Percentiles rank a stretch among this genome's conserved stretches.
Conservation (phyloP, 53 echinoderm and acorn worm species). For the Holothuria scabra region DNA sequence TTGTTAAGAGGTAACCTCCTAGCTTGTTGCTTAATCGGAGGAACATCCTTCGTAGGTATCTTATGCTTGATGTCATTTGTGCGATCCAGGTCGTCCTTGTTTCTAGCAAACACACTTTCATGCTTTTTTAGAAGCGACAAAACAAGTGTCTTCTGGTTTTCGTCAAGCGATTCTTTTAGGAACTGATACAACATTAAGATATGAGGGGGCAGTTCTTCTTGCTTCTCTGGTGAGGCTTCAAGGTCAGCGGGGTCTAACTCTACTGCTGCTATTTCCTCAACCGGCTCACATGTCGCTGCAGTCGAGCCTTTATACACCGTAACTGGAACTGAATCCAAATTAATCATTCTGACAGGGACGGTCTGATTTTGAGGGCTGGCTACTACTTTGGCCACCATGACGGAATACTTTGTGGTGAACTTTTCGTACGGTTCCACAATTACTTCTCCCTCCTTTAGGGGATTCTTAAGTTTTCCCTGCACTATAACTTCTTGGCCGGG, state of each 20-base stretch:
- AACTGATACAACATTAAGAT: background rate
- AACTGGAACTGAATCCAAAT: constrained; percentile 6
- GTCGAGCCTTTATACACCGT: too few relatives aligned
- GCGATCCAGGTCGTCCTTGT: constrained; percentile 5
- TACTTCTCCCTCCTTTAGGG: background rate
- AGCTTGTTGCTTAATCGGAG: constrained; percentile 20
- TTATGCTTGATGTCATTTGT: constrained; percentile 25
- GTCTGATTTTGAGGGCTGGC: background rate
- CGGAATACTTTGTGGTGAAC: background rate
- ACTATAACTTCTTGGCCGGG: constrained; percentile 1
- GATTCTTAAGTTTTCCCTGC: background rate
- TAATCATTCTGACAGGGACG: constrained; percentile 18
- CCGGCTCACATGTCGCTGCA: constrained; percentile 22
- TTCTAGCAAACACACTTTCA: background rate
- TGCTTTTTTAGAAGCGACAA: constrained; percentile 13
- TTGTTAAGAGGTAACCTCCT: background rate
- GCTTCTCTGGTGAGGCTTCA: too few relatives aligned
- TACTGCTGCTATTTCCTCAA: background rate
- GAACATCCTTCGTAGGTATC: background rate
- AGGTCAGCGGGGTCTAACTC: background rate
- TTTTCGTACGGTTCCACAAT: constrained; percentile 14
- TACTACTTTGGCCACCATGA: constrained; percentile 37
- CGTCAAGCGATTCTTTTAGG: background rate
- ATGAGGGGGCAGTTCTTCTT: background rate
- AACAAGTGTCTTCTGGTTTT: constrained; percentile 4